phyloP scores from a whole-genome alignment of 2,888 invertebrate genomes.

The Drosophila anomalipes region DNA sequence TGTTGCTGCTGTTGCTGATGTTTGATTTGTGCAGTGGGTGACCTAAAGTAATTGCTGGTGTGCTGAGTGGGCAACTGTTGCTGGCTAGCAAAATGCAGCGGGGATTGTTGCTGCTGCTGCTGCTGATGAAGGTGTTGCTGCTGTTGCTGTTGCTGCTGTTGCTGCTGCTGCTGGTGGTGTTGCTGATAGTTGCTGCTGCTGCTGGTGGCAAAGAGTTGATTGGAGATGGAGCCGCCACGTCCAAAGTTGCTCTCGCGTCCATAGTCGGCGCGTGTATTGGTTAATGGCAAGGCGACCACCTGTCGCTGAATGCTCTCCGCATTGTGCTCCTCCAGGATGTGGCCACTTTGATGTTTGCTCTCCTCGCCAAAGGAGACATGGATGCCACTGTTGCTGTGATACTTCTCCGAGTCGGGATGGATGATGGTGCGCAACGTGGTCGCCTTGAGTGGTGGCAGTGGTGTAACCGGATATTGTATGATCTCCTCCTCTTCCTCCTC shows the following conservation, averaged over 20 bases:
- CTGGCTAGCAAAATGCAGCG: conserved; percentile 26
- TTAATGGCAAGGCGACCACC: conserved; percentile 86
- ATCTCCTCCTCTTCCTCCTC: conserved; percentile 86
- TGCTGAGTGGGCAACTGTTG: conserved; percentile 32
- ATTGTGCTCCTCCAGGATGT: conserved; percentile 86
- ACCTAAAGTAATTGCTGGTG: conserved; percentile 49
- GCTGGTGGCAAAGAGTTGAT: conserved; percentile 51
- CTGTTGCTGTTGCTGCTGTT: conserved; percentile 11
- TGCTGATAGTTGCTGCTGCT: conserved; percentile 18
- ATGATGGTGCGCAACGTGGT: conserved; percentile 94
- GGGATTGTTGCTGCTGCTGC: conserved; percentile 68
- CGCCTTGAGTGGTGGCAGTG: conserved; percentile 87
- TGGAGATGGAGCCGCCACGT: conserved; percentile 53
- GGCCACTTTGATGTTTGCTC: conserved; percentile 85
- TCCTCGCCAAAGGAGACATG: conserved; percentile 93
- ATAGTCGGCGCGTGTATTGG: conserved; percentile 77
- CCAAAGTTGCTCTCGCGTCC: conserved; percentile 64
- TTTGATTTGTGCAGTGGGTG: conserved; percentile 49
- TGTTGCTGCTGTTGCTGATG: conserved; percentile 28
- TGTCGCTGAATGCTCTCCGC: conserved; percentile 89
- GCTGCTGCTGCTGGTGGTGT: conserved; percentile 57
- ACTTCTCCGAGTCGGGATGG: conserved; percentile 93
- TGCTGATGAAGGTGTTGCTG: conserved; percentile 56
- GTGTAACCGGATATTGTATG: conserved; percentile 86
- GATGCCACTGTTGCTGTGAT: conserved; percentile 92